Percentiles rank a stretch among this genome's conserved stretches.
Evolutionary conservation across 2,888 invertebrate genomes (phyloP).

Genomic region (Latrodectus hesperus): DNA sequence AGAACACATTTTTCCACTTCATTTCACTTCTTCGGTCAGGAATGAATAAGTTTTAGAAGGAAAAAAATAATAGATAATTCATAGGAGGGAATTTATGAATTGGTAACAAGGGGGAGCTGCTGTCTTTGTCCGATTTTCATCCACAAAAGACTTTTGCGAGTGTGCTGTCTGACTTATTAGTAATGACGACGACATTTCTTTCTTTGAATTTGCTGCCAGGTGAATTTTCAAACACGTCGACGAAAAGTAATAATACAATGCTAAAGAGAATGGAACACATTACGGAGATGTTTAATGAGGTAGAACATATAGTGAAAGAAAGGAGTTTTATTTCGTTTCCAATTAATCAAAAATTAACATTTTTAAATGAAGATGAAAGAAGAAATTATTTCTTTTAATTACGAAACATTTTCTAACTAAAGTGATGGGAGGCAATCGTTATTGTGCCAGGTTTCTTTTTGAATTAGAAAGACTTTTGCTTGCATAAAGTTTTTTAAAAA

Average conservation of each 20-base stretch:
- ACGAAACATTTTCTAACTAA: no score
- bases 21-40: constrained; percentile 12
- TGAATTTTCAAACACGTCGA: constrained; percentile 1
- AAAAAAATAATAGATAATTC: constrained; percentile 37
- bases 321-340: constrained; percentile 16
- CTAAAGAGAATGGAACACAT: neutral
- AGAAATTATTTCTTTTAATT: no score
- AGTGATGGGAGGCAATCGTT: no score
- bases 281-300: constrained; percentile 28
- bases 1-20: constrained; percentile 41
- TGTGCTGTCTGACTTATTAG: neutral
- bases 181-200: neutral
- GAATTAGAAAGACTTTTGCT: no score
- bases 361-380: neutral
- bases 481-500: no score
- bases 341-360: constrained; percentile 18
- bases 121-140: constrained; percentile 29
- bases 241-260: constrained; percentile 19
- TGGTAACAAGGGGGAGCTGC: neutral
- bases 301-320: neutral
- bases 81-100: constrained; percentile 22
- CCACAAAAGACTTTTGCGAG: constrained; percentile 23
- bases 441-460: no score
- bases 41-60: constrained; percentile 14
- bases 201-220: neutral